These are phyloP conservation scores for Sebastes flavidus DNA, from an alignment of 2,797 vertebrate species.

Conservation along the genomic window DNA sequence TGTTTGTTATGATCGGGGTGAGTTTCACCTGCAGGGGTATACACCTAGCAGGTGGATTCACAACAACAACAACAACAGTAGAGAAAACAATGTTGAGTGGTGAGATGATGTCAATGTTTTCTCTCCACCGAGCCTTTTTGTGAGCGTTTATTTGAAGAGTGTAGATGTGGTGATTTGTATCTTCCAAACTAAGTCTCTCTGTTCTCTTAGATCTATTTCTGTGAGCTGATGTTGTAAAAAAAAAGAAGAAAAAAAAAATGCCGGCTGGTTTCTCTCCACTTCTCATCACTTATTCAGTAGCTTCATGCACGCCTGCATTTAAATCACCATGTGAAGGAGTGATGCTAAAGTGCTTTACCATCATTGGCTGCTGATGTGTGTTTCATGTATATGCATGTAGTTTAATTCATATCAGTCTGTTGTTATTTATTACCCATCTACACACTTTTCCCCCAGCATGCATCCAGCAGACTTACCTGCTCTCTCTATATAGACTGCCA, in stretches of 20 bases:
- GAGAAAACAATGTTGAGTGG: slow-evolving; percentile 5
- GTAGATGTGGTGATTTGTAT: neutral
- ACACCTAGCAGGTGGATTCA: slow-evolving; percentile 52
- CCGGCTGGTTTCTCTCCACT: slow-evolving; percentile 16
- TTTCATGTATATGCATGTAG: neutral
- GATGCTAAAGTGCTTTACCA: slow-evolving; percentile 18
- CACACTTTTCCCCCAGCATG: neutral
- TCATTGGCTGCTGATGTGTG: slow-evolving; percentile 12
- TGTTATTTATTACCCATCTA: neutral
- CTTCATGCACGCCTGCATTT: slow-evolving; percentile 33
- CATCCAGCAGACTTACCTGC: neutral
- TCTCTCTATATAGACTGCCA: neutral
- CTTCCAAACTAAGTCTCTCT: neutral
- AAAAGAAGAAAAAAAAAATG: neutral
- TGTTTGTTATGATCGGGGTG: slow-evolving; percentile 45
- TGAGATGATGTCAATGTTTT: neutral
- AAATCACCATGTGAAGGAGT: slow-evolving; percentile 8
- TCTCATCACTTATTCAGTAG: slow-evolving; percentile 56
- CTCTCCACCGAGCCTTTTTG: neutral
- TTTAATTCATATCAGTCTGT: neutral
- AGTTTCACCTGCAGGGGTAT: slow-evolving; percentile 21
- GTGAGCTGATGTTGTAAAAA: slow-evolving; percentile 24
- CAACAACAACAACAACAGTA: slow-evolving; percentile 3
- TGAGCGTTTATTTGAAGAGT: neutral
- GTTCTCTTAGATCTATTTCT: slow-evolving; percentile 31